These are phyloP conservation scores for Leptinotarsa texana DNA, from an alignment of 1,140 invertebrate species.

Conservation along the genomic window DNA sequence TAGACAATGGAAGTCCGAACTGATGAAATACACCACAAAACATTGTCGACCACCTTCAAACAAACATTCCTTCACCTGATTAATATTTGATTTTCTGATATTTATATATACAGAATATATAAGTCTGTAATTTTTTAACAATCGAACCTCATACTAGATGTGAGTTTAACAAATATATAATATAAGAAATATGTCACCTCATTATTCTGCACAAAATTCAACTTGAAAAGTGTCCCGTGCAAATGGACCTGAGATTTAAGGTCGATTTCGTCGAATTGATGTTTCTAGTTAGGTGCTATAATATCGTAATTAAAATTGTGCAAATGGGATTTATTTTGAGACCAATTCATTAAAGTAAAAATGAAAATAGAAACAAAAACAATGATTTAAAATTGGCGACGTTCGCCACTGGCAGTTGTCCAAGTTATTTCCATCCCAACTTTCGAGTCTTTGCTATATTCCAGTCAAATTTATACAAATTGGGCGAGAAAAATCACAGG, in stretches of 20 bases:
- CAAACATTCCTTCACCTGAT: too few species aligned
- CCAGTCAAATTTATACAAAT: background rate
- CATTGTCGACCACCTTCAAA: too few species aligned
- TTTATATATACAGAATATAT: too few species aligned
- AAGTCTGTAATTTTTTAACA: too few species aligned
- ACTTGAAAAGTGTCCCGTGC: background rate
- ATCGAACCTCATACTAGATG: too few species aligned
- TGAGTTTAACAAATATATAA: too few species aligned
- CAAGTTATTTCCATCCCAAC: constrained; percentile 28
- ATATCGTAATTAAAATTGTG: constrained; percentile 12
- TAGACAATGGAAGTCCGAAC: too few species aligned
- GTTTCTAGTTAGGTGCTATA: background rate
- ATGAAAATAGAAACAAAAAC: constrained; percentile 31
- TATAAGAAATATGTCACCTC: too few species aligned
- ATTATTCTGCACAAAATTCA: too few species aligned
- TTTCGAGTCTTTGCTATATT: constrained; percentile 2
- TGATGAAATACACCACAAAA: too few species aligned
- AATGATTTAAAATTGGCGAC: constrained; percentile 31
- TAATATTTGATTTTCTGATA: too few species aligned
- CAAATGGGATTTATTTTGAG: constrained; percentile 10
- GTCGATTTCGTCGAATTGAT: background rate
- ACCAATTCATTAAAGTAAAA: constrained; percentile 16
- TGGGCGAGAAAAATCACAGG: background rate
- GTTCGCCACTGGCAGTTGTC: constrained; percentile 21
- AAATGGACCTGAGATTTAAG: background rate